Evolutionary conservation across 2,113 vertebrate genomes (phyloP), one percentile per base, ranked within the genome.

Genomic region (Peucedramus taeniatus): DNA sequence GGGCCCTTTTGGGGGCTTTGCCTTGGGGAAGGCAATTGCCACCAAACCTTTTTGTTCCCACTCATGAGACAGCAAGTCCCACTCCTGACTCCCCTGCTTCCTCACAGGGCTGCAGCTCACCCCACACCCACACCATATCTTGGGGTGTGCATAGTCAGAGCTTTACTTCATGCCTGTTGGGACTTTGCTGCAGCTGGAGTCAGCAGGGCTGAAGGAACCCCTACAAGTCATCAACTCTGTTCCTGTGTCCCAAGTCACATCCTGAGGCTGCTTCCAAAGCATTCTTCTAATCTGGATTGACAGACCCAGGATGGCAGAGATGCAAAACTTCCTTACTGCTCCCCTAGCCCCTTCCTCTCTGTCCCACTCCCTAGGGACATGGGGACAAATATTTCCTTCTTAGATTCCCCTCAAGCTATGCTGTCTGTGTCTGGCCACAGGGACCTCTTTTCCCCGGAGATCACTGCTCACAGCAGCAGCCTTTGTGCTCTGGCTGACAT

Each of bases 101-200:
- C 53, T 59, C 49, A 40, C 39, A 76, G 54, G 20, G 66, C 40
- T 82, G 24, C 57, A 80, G 44, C 37, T 95, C 37, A 70, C 8
- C 19, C 13, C 3, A 3, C 3, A 3, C 22, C 10, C 42, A 35
- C 3, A 0, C 4, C 1, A 1, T 1, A 2, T 17, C 60, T 23
- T 54, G 42, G 10, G 13, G 11, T 7, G 11, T 7, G 6, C 37
- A 21, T 0, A 0, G 27, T 6, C 8, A 7, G 39, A 42, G 9
- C 27, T 87, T 78, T 66, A 39, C 26, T 66, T 82, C 57, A 70
- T 30, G 47, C 11, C 13, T 6, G 2, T n/a, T 5, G 8, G 12
- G 61, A 60, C 12, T 63, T 42, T 3, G 9, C 57, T 16, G 69
- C 9, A 80, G 35, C 1, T 28, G 27, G 60, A 78, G 18, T 37